A percentile compares a stretch with the other conserved stretches of the same genome.
Evolutionary conservation across 1,140 invertebrate genomes (phyloP).

Genomic region (Berghia stephanieae): DNA sequence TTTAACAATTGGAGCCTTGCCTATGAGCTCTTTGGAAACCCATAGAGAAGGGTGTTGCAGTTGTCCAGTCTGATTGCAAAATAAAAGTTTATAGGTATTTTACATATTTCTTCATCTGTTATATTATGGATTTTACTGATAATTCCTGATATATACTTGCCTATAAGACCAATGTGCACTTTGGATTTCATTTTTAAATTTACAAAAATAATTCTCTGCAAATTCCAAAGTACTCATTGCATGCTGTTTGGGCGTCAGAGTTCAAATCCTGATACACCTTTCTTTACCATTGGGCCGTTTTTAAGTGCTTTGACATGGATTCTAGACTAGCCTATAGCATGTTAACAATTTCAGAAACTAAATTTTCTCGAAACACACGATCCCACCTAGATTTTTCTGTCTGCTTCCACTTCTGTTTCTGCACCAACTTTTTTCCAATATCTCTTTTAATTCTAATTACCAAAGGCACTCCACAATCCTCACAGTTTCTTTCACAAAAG

Average conservation of each 20-base stretch:
- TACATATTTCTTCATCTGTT: no score
- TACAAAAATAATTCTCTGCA: not conserved
- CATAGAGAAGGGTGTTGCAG: no score
- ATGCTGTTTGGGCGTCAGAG: not conserved
- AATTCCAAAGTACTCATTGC: not conserved
- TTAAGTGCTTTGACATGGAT: not conserved
- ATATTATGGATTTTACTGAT: no score
- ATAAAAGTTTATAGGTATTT: no score
- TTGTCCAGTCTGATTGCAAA: no score
- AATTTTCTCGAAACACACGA: not conserved
- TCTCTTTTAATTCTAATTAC: not conserved
- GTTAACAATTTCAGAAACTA: not conserved
- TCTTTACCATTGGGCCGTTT: not conserved
- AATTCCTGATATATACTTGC: no score
- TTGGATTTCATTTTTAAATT: slow-evolving; percentile 1
- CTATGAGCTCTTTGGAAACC: no score
- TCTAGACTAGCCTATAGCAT: not conserved
- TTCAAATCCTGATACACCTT: not conserved
- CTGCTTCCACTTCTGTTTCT: not conserved
- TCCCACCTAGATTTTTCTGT: not conserved
- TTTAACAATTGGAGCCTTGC: no score
- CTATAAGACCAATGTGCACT: slow-evolving; percentile 15
- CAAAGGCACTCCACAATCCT: not conserved
- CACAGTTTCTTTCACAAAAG: not conserved
- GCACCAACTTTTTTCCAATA: not conserved